Percentiles rank a stretch among this genome's conserved stretches.
Conservation (phyloP, 2,888 invertebrate genomes). For the Latheticus oryzae region DNA sequence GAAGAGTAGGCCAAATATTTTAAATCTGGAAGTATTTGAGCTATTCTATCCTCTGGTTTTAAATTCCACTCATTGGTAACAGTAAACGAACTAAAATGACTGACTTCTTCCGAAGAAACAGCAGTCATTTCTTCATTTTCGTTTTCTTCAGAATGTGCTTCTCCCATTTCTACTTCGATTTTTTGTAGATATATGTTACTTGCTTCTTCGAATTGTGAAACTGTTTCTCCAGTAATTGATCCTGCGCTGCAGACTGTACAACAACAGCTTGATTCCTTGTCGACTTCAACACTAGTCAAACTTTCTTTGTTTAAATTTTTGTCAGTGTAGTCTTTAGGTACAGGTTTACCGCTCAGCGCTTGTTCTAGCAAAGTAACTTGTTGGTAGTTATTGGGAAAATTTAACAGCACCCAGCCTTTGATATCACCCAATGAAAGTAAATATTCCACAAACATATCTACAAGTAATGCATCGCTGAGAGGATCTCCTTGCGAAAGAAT, state of each 20-base stretch:
- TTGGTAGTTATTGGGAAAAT: slow-evolving; percentile 71
- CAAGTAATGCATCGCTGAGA: slow-evolving; percentile 67
- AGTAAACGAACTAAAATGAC: neutral
- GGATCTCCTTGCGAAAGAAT: slow-evolving; percentile 68
- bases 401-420: slow-evolving; percentile 71
- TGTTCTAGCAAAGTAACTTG: slow-evolving; percentile 73
- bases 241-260: too few relatives aligned
- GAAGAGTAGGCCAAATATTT: slow-evolving; percentile 10
- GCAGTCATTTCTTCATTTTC: too few relatives aligned
- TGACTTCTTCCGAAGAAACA: too few relatives aligned
- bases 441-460: slow-evolving; percentile 73
- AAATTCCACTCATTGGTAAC: slow-evolving; percentile 1
- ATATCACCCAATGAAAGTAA: slow-evolving; percentile 66
- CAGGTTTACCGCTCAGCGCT: slow-evolving; percentile 68
- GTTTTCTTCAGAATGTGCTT: too few relatives aligned
- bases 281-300: slow-evolving; percentile 46
- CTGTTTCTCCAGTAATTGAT: slow-evolving; percentile 5
- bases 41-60: slow-evolving; percentile 4
- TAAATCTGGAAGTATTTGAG: slow-evolving; percentile 26
- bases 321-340: slow-evolving; percentile 64
- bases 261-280: slow-evolving; percentile 48
- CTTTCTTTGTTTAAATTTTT: slow-evolving; percentile 63
- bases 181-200: too few relatives aligned
- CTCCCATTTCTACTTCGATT: too few relatives aligned
- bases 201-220: neutral